Conservation (phyloP, 2,888 invertebrate species). For the Pheosia tremula region DNA sequence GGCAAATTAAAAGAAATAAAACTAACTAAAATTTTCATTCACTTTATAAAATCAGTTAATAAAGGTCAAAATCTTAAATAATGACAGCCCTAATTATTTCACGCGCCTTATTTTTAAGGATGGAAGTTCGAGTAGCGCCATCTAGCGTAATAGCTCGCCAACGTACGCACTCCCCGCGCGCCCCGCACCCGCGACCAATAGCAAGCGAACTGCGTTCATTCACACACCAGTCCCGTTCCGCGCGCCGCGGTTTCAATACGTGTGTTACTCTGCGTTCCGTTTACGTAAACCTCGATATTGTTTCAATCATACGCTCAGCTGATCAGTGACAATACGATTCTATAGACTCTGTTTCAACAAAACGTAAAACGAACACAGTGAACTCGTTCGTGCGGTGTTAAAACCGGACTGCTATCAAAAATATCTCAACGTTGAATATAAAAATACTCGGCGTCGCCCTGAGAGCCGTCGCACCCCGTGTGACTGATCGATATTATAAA, state of each 20-base stretch:
- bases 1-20: too few relatives aligned
- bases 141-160: slow-evolving; percentile 51
- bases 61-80: too few relatives aligned
- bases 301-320: slow-evolving; percentile 79
- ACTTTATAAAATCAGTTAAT: too few relatives aligned
- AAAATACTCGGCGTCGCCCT: slow-evolving; percentile 78
- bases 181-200: slow-evolving; percentile 39
- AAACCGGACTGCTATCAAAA: slow-evolving; percentile 61
- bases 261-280: slow-evolving; percentile 21
- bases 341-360: slow-evolving; percentile 28
- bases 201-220: slow-evolving; percentile 57
- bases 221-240: slow-evolving; percentile 73
- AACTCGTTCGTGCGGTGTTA: slow-evolving; percentile 41
- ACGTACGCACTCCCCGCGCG: slow-evolving; percentile 32
- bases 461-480: slow-evolving; percentile 74
- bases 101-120: slow-evolving; percentile 20
- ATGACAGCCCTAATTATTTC: slow-evolving; percentile 44
- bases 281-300: slow-evolving; percentile 70
- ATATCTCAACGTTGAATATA: slow-evolving; percentile 76
- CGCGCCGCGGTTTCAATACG: slow-evolving; percentile 48
- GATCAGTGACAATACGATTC: slow-evolving; percentile 68
- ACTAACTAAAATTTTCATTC: too few relatives aligned
- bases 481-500: slow-evolving; percentile 84
- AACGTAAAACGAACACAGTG: slow-evolving; percentile 32
- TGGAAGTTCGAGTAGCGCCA: slow-evolving; percentile 54